Percentiles rank a stretch among this genome's conserved stretches.
Conservation (phyloP, 37 sponge, comb jelly and placozoan genomes). For the Petrosia ficiformis region DNA sequence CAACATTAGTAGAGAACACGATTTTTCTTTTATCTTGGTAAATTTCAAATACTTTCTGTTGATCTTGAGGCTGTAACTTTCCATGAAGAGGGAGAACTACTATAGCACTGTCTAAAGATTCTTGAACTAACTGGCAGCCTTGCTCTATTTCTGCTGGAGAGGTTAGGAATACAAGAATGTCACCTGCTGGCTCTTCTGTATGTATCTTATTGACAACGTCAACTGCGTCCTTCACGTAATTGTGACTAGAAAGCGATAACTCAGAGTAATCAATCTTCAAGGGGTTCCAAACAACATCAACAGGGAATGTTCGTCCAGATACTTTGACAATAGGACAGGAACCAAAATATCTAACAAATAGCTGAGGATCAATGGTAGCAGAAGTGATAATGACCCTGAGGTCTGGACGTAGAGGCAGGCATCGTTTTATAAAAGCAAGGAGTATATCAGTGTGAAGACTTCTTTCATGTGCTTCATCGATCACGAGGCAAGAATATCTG, state of each 20-base stretch:
- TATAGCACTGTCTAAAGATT: slow-evolving; percentile 6
- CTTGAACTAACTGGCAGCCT: slow-evolving; percentile 29
- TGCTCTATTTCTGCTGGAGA: slow-evolving; percentile 69
- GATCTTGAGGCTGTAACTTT: slow-evolving; percentile 76
- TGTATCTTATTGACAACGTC: slow-evolving; percentile 27
- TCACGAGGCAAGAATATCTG: slow-evolving; percentile 60
- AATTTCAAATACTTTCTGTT: slow-evolving; percentile 65
- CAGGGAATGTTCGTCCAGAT: slow-evolving; percentile 77
- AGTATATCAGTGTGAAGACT: slow-evolving; percentile 81
- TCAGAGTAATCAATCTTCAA: not conserved
- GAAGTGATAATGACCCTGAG: slow-evolving; percentile 76
- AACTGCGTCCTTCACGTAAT: slow-evolving; percentile 12
- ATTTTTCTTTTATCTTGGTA: slow-evolving; percentile 36
- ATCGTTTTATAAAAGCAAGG: slow-evolving; percentile 63
- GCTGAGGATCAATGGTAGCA: slow-evolving; percentile 74
- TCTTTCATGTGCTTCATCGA: slow-evolving; percentile 90
- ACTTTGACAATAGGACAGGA: slow-evolving; percentile 44
- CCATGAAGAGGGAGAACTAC: slow-evolving; percentile 76
- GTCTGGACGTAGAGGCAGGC: slow-evolving; percentile 50
- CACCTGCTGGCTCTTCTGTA: slow-evolving; percentile 37
- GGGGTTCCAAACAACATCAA: slow-evolving; percentile 52
- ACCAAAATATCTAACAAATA: slow-evolving; percentile 56
- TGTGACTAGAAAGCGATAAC: not conserved
- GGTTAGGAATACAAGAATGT: slow-evolving; percentile 87
- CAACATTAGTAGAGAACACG: slow-evolving; percentile 85